Conservation (phyloP, 2,888 invertebrate genomes). For the Junonia oenone region DNA sequence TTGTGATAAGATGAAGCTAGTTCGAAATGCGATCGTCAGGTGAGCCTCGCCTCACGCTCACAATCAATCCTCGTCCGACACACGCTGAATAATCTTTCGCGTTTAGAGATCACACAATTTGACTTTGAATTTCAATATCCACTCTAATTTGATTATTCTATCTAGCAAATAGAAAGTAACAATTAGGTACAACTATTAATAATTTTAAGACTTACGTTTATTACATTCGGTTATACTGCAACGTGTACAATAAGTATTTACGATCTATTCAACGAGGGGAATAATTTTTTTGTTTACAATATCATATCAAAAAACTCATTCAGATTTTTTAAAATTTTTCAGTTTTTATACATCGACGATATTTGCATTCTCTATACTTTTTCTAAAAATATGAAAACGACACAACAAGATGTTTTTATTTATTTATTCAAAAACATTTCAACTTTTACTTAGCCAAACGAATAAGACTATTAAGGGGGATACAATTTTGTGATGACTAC, state of each 20-base stretch:
- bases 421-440: conserved; percentile 49
- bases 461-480: conserved; percentile 54
- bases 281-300: conserved; percentile 68
- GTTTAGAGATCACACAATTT: conserved; percentile 60
- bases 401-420: conserved; percentile 65
- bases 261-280: conserved; percentile 64
- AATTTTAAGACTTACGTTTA: conserved; percentile 54
- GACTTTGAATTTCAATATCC: conserved; percentile 60
- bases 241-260: conserved; percentile 65
- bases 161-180: conserved; percentile 79
- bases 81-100: conserved; percentile 39
- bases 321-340: conserved; percentile 50
- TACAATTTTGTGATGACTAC: conserved; percentile 73
- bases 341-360: conserved; percentile 56
- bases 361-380: conserved; percentile 56
- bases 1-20: conserved; percentile 39
- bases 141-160: conserved; percentile 79
- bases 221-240: conserved; percentile 65
- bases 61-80: neutral
- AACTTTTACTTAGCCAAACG: conserved; percentile 58
- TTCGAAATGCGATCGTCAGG: conserved; percentile 15
- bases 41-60: too few relatives aligned
- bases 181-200: conserved; percentile 75
- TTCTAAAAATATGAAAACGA: conserved; percentile 75
- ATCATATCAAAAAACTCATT: conserved; percentile 62